Percentiles rank a stretch among this genome's conserved stretches.
phyloP scores from a whole-genome alignment of 2,113 vertebrate genomes.

The Epinephelus fuscoguttatus region DNA sequence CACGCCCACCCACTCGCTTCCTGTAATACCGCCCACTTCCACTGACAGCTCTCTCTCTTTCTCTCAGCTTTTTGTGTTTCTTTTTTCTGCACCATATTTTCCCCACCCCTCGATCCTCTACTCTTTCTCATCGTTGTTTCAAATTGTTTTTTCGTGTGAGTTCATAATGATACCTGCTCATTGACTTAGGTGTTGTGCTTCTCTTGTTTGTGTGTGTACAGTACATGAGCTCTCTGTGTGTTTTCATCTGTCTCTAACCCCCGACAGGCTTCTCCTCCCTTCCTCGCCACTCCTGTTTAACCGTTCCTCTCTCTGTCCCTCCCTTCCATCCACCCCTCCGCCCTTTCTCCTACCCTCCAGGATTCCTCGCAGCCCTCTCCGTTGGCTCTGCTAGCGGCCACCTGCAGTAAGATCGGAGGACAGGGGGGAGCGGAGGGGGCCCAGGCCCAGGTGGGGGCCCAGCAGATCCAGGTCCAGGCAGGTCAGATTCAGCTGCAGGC shows the following conservation, averaged over 20 bases:
- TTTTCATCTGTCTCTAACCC: conserved; percentile 19
- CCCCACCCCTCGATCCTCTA: conserved; percentile 33
- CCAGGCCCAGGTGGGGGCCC: conserved; percentile 91
- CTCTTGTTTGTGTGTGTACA: conserved; percentile 22
- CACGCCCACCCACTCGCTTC: conserved; percentile 85
- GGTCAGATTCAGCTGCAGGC: conserved; percentile 95
- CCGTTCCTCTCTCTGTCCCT: conserved; percentile 23
- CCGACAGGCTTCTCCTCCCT: conserved; percentile 18
- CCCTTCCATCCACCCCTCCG: conserved; percentile 9
- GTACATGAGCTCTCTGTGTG: conserved; percentile 1
- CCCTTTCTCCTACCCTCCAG: conserved; percentile 71
- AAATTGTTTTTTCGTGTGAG: conserved; percentile 22
- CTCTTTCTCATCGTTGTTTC: conserved; percentile 34
- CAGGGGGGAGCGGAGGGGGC: conserved; percentile 84
- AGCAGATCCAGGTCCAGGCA: conserved; percentile 94
- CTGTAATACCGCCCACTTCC: conserved; percentile 87
- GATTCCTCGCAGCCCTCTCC: conserved; percentile 98
- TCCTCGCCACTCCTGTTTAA: conserved; percentile 39
- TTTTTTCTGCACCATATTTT: conserved; percentile 57
- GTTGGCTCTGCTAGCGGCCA: conserved; percentile 97
- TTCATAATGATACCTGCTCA: conserved; percentile 3
- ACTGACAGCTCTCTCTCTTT: conserved; percentile 79
- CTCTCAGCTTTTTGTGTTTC: conserved; percentile 64
- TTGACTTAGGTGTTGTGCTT: conserved; percentile 28
- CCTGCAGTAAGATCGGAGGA: conserved; percentile 99